Evolutionary conservation across 2,113 vertebrate genomes (phyloP), one percentile per base, ranked within the genome.

Genomic region (Rousettus leschenaultii): DNA sequence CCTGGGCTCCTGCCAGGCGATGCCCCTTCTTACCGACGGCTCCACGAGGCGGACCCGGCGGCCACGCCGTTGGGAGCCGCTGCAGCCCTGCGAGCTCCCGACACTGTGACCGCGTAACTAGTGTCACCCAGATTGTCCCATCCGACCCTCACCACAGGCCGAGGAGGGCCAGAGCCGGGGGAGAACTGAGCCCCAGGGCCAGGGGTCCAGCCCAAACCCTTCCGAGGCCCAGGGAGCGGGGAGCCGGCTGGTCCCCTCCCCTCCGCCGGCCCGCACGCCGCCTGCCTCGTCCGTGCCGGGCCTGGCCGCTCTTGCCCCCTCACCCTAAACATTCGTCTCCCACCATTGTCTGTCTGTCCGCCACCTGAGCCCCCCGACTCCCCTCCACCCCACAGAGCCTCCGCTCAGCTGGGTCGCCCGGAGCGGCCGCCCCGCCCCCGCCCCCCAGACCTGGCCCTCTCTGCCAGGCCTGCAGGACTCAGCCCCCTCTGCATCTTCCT

Each of bases 1-100:
- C 24, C 21, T 1, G 21, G 59, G 15, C 35, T 73, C 48, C 1
- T 1, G 19, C 7, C 0, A 26, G 35, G 48, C 2, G 15, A 21
- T 0, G 6, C 2, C 13, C 55, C n/a, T 33, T 8, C n/a, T 28
- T 9, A 5, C 35, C 13, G 19, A 24, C 1, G 0, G 65, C 53
- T 70, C 28, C 24, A 6, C 1, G 2, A 35, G 3, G 30, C 21
- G 24, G 48, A 26, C 2, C 9, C 30, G 0, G 19, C 14, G 5
- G 6, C 21, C 24, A 33, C 4, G 2, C 14, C 7, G 6, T 6
- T 0, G 22, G 5, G 21, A 2, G 3, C 16, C 4, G 51, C 55
- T 48, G 11, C 68, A 2, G 33, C 9, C 40, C 40, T 9, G 14
- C 51, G 2, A 6, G 0, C 35, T 6, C 0, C 0, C 1, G 38